A percentile compares a stretch with the other conserved stretches of the same genome.
Evolutionary conservation across 2,888 invertebrate genomes (phyloP).

Genomic region (Phytoseiulus persimilis): DNA sequence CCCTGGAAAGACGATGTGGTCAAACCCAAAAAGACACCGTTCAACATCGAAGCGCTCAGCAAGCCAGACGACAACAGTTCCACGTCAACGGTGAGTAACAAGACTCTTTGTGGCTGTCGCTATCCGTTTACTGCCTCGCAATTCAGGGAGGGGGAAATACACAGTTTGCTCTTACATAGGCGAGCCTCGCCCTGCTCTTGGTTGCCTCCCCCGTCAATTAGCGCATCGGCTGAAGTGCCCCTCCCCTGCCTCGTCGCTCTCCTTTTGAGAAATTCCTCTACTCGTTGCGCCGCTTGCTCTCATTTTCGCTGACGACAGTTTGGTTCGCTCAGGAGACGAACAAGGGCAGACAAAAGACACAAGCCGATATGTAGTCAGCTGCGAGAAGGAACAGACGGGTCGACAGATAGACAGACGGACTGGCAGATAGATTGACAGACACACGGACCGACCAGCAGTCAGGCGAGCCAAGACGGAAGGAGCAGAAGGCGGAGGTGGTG

Average conservation of each 20-base stretch:
- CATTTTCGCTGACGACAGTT: neutral
- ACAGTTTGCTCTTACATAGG: no score
- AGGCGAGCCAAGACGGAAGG: neutral
- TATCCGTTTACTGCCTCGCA: no score
- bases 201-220: neutral
- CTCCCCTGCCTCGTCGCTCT: neutral
- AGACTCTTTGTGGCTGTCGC: neutral
- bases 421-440: neutral
- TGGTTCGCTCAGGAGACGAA: neutral
- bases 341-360: no score
- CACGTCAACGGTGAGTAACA: neutral
- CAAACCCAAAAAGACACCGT: constrained; percentile 20
- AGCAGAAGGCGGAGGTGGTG: neutral
- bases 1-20: constrained; percentile 32
- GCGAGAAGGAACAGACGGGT: no score
- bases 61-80: constrained; percentile 14
- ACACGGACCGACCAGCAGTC: neutral
- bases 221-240: neutral
- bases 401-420: no score
- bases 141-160: no score
- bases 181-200: no score
- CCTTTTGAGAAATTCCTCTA: neutral
- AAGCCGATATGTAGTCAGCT: no score
- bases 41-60: constrained; percentile 38
- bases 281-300: neutral